These are phyloP conservation scores for Hylia prasina DNA, from an alignment of 2,113 vertebrate genomes.

Conservation along the genomic window DNA sequence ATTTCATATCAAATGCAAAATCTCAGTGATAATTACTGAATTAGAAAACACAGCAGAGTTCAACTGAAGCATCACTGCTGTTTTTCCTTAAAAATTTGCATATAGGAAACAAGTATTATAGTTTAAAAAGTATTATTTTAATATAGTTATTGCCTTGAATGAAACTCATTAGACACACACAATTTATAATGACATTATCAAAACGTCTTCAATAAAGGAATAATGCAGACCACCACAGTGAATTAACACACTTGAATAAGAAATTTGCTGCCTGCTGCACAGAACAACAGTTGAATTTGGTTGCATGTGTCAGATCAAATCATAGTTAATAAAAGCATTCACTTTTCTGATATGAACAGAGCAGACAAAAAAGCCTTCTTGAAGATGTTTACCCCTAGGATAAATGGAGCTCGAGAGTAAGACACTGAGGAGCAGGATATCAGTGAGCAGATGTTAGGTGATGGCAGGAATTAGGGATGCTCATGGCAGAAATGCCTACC, in stretches of 20 bases:
- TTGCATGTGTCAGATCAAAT: slow-evolving; percentile 6
- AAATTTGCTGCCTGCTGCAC: not conserved
- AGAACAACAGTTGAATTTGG: not conserved
- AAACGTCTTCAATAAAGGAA: not conserved
- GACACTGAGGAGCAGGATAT: not conserved
- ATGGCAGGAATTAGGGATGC: not conserved
- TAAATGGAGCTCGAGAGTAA: not conserved
- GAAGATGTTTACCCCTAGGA: not conserved
- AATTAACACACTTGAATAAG: slow-evolving; percentile 14
- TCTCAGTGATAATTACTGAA: not conserved
- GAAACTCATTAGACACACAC: not conserved
- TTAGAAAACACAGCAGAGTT: not conserved
- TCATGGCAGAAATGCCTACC: not conserved
- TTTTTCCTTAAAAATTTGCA: not conserved
- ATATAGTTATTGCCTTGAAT: not conserved
- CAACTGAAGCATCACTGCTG: not conserved
- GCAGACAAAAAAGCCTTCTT: not conserved
- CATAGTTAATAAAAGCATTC: not conserved
- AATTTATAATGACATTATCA: not conserved
- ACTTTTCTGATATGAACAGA: not conserved
- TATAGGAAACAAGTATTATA: not conserved
- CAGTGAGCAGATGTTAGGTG: slow-evolving; percentile 22
- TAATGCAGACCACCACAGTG: not conserved
- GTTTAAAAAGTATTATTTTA: not conserved
- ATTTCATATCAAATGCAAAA: not conserved